phyloP scores from a whole-genome alignment of 2,113 vertebrate species.

The Proteles cristata region DNA sequence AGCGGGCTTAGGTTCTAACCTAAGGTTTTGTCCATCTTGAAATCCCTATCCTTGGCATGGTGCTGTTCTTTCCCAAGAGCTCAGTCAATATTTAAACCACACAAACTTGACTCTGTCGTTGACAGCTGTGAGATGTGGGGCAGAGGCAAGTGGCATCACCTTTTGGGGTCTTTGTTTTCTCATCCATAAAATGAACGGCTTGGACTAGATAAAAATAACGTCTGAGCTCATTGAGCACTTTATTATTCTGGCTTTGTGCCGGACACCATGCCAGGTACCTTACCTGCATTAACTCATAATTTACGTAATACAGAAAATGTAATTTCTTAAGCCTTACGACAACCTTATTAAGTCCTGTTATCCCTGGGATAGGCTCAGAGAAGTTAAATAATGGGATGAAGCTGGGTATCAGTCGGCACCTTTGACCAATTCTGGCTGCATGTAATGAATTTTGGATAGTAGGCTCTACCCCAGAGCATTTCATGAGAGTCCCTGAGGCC shows the following conservation, averaged over 20 bases:
- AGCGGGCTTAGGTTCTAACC: background rate
- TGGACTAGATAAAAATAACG: background rate
- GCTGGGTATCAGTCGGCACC: background rate
- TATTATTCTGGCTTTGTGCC: background rate
- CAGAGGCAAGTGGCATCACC: background rate
- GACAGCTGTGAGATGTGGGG: background rate
- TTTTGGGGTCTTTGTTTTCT: background rate
- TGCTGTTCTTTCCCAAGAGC: background rate
- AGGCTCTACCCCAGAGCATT: background rate
- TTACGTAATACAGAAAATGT: background rate
- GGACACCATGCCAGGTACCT: background rate
- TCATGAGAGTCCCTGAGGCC: background rate
- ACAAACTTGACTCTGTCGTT: accelerated
- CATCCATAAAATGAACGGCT: background rate
- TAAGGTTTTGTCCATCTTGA: background rate
- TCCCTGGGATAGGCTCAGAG: background rate
- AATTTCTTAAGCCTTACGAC: background rate
- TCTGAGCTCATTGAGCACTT: background rate
- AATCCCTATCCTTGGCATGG: background rate
- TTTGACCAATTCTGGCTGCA: background rate
- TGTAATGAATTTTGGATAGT: background rate
- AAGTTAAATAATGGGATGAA: background rate
- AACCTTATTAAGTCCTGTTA: background rate
- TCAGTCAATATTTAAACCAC: background rate
- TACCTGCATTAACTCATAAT: background rate